Percentiles rank a stretch among this genome's conserved stretches.
Evolutionary conservation across 2,113 vertebrate species (phyloP).

Genomic region (Laterallus jamaicensis): DNA sequence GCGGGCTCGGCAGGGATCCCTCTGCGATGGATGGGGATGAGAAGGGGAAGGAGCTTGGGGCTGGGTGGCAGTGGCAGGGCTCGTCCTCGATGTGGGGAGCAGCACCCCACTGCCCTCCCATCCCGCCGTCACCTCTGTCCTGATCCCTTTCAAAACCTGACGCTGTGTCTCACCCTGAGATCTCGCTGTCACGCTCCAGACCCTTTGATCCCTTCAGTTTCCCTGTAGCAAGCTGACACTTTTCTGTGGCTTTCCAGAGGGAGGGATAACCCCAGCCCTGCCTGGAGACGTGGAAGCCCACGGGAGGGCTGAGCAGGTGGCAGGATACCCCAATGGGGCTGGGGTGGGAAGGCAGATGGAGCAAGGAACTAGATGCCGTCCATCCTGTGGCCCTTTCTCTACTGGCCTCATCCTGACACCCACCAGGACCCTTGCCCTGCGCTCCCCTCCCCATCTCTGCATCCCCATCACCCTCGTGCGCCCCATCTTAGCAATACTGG

Average conservation of each 20-base stretch:
- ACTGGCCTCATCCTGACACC: neutral
- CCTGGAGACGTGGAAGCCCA: neutral
- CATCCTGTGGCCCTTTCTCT: neutral
- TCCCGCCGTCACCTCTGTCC: neutral
- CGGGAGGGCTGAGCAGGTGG: neutral
- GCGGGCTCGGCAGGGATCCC: neutral
- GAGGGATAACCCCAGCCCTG: neutral
- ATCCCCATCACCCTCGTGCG: neutral
- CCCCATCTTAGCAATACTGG: conserved; percentile 54
- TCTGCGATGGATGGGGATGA: neutral
- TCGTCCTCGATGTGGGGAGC: neutral
- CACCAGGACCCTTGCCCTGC: neutral
- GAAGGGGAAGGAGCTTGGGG: neutral
- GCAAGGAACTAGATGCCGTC: neutral
- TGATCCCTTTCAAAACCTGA: neutral
- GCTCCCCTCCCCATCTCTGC: neutral
- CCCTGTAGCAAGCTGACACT: neutral
- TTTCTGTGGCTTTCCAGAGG: neutral
- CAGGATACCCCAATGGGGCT: neutral
- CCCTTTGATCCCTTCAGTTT: neutral
- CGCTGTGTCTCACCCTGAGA: rapidly evolving
- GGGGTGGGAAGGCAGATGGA: neutral
- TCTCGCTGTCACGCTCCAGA: neutral
- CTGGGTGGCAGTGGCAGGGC: neutral
- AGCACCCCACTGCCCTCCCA: rapidly evolving